Conservation (phyloP, 2,797 vertebrate genomes). For the Epinephelus malabaricus region DNA sequence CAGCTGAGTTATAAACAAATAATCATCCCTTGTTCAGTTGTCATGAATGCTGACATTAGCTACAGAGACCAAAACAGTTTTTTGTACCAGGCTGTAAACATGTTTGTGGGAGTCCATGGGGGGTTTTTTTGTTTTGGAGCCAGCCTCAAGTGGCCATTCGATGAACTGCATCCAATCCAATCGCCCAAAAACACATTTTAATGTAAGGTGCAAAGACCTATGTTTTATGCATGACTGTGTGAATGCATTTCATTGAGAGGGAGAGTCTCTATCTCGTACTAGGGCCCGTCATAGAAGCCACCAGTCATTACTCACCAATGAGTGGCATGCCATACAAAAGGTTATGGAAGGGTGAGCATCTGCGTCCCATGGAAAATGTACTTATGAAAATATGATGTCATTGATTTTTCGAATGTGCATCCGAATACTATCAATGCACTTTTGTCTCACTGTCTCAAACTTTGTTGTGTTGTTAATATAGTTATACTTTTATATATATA, state of each 20-base stretch:
- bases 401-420: conserved; percentile 1
- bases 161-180: too few relatives aligned
- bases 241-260: not conserved
- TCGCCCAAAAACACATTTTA: not conserved
- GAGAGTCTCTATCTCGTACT: not conserved
- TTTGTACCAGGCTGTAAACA: too few relatives aligned
- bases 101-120: too few relatives aligned
- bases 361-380: not conserved
- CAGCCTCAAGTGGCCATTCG: too few relatives aligned
- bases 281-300: not conserved
- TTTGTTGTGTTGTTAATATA: too few relatives aligned
- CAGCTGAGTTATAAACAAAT: too few relatives aligned
- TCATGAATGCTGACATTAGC: too few relatives aligned
- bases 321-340: not conserved
- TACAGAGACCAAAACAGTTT: too few relatives aligned
- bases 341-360: conserved; percentile 9
- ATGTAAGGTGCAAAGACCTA: not conserved
- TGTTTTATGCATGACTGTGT: not conserved
- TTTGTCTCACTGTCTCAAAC: too few relatives aligned
- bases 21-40: too few relatives aligned
- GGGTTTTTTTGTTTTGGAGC: too few relatives aligned
- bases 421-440: not conserved
- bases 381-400: not conserved
- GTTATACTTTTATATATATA: too few relatives aligned
- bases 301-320: not conserved